A percentile compares a stretch with the other conserved stretches of the same genome.
Evolutionary conservation across 2,888 invertebrate species (phyloP).

Genomic region (Troides aeacus): DNA sequence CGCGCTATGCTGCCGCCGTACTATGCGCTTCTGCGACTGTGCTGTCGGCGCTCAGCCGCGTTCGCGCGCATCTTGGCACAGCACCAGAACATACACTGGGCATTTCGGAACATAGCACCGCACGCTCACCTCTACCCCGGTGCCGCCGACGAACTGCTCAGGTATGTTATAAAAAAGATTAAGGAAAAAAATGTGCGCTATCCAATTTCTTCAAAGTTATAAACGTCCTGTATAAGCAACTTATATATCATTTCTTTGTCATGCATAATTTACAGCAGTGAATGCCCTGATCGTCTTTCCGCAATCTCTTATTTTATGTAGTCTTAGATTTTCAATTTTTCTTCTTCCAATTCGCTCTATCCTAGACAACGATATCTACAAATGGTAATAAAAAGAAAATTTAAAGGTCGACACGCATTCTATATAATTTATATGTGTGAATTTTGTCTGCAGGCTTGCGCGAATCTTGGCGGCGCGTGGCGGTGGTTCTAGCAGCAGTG

Average conservation of each 20-base stretch:
- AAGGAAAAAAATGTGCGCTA: too few species aligned
- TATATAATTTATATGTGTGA: neutral
- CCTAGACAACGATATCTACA: too few species aligned
- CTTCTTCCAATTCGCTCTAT: too few species aligned
- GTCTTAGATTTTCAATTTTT: too few species aligned
- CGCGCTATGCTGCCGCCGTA: slow-evolving; percentile 96
- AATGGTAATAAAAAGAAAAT: too few species aligned
- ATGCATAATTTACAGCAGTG: too few species aligned
- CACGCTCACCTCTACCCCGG: slow-evolving; percentile 95
- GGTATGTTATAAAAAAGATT: slow-evolving; percentile 52
- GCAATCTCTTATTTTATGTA: too few species aligned
- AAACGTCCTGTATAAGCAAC: too few species aligned
- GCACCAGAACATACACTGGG: slow-evolving; percentile 98
- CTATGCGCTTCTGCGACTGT: slow-evolving; percentile 92
- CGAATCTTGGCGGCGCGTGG: slow-evolving; percentile 92
- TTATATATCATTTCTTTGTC: too few species aligned
- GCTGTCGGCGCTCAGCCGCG: slow-evolving; percentile 92
- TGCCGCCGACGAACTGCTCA: slow-evolving; percentile 94
- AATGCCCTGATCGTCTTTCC: too few species aligned
- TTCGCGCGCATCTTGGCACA: slow-evolving; percentile 93
- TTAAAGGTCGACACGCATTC: too few species aligned
- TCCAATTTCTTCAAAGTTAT: too few species aligned
- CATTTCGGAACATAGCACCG: slow-evolving; percentile 97
- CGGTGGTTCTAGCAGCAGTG: slow-evolving; percentile 73
- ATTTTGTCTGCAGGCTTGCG: slow-evolving; percentile 80